These are phyloP conservation scores for Hylyphantes graminicola DNA, from an alignment of 1,140 invertebrate genomes.

Conservation along the genomic window DNA sequence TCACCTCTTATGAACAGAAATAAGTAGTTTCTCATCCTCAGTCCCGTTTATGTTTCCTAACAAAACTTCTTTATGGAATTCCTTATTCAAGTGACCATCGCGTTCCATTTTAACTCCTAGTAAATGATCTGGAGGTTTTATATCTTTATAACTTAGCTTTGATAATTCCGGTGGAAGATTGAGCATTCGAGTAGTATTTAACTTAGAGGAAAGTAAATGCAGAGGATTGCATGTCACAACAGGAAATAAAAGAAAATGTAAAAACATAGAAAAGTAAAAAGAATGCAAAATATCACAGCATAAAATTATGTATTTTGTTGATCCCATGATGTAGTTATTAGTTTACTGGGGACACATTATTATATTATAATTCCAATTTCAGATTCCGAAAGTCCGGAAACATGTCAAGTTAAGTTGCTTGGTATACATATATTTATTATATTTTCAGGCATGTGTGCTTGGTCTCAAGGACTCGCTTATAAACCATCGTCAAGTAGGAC, in stretches of 20 bases:
- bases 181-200: background rate
- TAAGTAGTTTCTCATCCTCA: slow-evolving; percentile 53
- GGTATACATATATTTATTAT: no score
- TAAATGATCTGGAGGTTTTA: slow-evolving; percentile 61
- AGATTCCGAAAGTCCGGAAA: no score
- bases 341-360: no score
- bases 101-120: slow-evolving; percentile 60
- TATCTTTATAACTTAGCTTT: slow-evolving; percentile 35
- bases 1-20: slow-evolving; percentile 47
- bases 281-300: slow-evolving; percentile 34
- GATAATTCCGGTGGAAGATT: background rate
- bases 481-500: no score
- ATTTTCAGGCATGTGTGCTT: no score
- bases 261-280: slow-evolving; percentile 1
- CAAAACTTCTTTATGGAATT: slow-evolving; percentile 61
- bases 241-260: slow-evolving; percentile 5
- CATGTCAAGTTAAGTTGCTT: no score
- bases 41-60: slow-evolving; percentile 34
- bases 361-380: no score
- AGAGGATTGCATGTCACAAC: slow-evolving; percentile 15
- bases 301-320: background rate
- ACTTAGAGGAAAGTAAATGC: slow-evolving; percentile 20
- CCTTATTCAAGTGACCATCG: slow-evolving; percentile 61
- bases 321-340: background rate
- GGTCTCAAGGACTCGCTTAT: no score